A percentile compares a stretch with the other conserved stretches of the same genome.
Evolutionary conservation across 2,113 vertebrate species (phyloP).

Genomic region (Apteryx owenii): DNA sequence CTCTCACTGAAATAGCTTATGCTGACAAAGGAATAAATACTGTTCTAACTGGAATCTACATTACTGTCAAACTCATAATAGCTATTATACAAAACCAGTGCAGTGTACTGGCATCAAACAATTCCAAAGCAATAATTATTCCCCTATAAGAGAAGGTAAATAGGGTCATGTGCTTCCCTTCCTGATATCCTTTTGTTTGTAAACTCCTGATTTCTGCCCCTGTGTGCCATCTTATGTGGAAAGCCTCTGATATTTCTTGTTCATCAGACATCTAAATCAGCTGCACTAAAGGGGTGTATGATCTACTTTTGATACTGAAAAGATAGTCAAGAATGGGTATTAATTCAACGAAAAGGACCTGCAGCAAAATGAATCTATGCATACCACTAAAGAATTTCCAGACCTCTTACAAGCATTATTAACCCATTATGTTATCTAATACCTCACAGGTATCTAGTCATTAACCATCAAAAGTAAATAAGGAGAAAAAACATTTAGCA

Average conservation of each 20-base stretch:
- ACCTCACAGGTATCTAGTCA: not conserved
- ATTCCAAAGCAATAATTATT: not conserved
- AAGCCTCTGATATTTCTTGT: not conserved
- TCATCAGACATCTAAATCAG: not conserved
- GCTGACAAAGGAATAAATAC: not conserved
- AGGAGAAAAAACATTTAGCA: not conserved
- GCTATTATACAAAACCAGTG: not conserved
- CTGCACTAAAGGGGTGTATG: not conserved
- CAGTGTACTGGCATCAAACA: not conserved
- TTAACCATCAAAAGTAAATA: not conserved
- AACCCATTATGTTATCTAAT: not conserved
- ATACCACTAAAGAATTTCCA: not conserved
- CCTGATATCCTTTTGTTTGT: not conserved
- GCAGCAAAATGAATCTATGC: not conserved
- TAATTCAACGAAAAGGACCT: not conserved
- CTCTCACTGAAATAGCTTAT: not conserved
- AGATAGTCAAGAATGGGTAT: not conserved
- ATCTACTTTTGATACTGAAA: not conserved
- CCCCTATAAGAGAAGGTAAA: not conserved
- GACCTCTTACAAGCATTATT: not conserved
- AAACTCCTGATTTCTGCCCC: not conserved
- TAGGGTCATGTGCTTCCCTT: not conserved
- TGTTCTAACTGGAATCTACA: not conserved
- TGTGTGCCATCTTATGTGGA: not conserved
- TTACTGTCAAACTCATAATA: not conserved